Base-by-base conservation (phyloP, 2,888 invertebrate species). In the Beris morrisii region DNA sequence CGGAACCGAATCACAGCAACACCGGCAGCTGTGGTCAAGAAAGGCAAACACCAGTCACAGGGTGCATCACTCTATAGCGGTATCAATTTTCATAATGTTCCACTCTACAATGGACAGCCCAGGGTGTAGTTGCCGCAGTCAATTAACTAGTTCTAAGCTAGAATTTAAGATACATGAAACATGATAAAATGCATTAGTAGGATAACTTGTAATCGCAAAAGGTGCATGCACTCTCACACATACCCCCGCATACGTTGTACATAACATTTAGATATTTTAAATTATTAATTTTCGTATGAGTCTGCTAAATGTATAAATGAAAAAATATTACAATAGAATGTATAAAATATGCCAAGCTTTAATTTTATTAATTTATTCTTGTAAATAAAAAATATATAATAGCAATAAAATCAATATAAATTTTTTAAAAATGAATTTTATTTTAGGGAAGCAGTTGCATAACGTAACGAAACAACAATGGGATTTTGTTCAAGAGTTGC, bases 21-120 rank as follows among this genome's bases (percentile, higher is more conserved):
- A 4, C 6, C 50, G 28, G 73, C 68, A 58, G 72, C 76, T 4
- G 68, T 77, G 72, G 75, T 76, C 61, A 80, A 79, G 64, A 80
- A 80, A 71, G 70, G 70, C 13, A 75, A 75, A 58, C 72, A 71
- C 5, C 61, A 46, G n/a, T 43, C 50, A 13, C 32, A 52, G 6
- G 72, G 72, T 15, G 74, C 74, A n/a, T 77, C 78, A 0, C 75
- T 80, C 44, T 80, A 80, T 67, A 79, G 79, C 64, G 80, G 79
- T 63, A 80, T 80, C 43, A 80, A 79, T 65, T 80, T 80, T 58
- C 80, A 80, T 71, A 80, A 80, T 69, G 78, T 80, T 5, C 80
- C 80, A 57, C 73, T 79, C 67, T 78, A 78, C 66, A 52, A 38
- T 12, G 61, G 50, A n/a, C 79, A 78, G 56, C 74, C 78, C 43